Conservation (phyloP, 2,113 vertebrate genomes). For the Lasiurus borealis region DNA sequence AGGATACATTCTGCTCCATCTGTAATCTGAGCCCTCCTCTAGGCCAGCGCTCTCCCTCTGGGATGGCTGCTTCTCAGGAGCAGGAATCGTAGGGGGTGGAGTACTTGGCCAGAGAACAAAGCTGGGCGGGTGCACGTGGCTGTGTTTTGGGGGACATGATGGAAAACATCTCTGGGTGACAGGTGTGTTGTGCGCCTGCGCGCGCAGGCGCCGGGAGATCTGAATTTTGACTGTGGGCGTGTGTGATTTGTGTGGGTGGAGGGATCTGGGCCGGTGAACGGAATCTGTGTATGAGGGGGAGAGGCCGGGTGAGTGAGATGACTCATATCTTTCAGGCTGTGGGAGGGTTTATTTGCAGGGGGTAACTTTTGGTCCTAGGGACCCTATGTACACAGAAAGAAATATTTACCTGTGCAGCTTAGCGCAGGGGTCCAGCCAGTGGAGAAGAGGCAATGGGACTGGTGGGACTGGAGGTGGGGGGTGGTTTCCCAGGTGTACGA, state of each 20-base stretch:
- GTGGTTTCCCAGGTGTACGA: fast-evolving
- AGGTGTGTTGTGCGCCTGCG: background rate
- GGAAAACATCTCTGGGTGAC: slow-evolving; percentile 2
- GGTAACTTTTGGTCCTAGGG: slow-evolving; percentile 24
- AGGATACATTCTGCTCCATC: background rate
- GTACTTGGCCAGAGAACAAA: background rate
- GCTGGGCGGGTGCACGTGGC: background rate
- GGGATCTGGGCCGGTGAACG: slow-evolving; percentile 75
- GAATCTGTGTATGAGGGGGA: slow-evolving; percentile 61
- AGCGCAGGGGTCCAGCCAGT: background rate
- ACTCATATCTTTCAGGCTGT: slow-evolving; percentile 73
- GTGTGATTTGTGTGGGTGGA: slow-evolving; percentile 77
- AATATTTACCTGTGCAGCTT: background rate
- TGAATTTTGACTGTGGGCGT: slow-evolving; percentile 73
- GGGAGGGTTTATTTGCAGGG: slow-evolving; percentile 70
- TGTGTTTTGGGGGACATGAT: background rate
- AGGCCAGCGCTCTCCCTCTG: background rate
- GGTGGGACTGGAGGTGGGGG: fast-evolving
- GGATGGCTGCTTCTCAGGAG: background rate
- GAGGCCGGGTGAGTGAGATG: slow-evolving; percentile 63
- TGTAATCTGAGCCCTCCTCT: background rate
- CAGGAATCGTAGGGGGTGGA: background rate
- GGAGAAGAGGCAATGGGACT: background rate
- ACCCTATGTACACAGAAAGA: background rate
- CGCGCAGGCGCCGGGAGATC: slow-evolving; percentile 52